Evolutionary conservation across 2,888 invertebrate species (phyloP).

Genomic region (Pemphredon lugubris): DNA sequence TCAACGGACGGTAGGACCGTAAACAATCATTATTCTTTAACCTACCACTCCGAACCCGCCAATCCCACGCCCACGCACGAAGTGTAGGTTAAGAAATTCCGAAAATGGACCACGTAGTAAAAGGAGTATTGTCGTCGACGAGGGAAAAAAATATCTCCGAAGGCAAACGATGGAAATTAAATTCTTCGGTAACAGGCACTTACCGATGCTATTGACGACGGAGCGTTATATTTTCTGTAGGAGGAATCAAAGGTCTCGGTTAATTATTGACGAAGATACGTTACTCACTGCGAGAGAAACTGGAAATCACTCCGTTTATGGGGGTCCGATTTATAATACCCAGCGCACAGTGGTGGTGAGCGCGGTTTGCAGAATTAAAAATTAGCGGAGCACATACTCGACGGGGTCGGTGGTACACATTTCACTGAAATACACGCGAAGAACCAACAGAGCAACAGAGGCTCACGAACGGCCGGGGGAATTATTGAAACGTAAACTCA

Average conservation of each 20-base stretch:
- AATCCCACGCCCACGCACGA: background rate
- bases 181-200: background rate
- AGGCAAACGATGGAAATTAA: too few relatives aligned
- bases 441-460: constrained; percentile 22
- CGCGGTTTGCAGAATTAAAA: constrained; percentile 29
- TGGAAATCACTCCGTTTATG: constrained; percentile 2
- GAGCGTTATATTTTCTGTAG: background rate
- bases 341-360: constrained; percentile 26
- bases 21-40: background rate
- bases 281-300: constrained; percentile 48
- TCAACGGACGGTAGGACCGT: background rate
- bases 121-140: too few relatives aligned
- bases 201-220: background rate
- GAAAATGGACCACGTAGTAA: background rate
- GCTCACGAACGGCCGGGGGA: constrained; percentile 16
- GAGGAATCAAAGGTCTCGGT: too few relatives aligned
- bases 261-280: background rate
- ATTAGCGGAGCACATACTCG: constrained; percentile 50
- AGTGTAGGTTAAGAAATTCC: constrained; percentile 19
- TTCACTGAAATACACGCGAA: constrained; percentile 29
- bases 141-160: too few relatives aligned
- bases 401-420: constrained; percentile 33
- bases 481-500: constrained; percentile 10
- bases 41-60: background rate
- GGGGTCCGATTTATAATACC: constrained; percentile 5